Conservation (phyloP, 2,888 invertebrate genomes). For the Drosophila mimica region DNA sequence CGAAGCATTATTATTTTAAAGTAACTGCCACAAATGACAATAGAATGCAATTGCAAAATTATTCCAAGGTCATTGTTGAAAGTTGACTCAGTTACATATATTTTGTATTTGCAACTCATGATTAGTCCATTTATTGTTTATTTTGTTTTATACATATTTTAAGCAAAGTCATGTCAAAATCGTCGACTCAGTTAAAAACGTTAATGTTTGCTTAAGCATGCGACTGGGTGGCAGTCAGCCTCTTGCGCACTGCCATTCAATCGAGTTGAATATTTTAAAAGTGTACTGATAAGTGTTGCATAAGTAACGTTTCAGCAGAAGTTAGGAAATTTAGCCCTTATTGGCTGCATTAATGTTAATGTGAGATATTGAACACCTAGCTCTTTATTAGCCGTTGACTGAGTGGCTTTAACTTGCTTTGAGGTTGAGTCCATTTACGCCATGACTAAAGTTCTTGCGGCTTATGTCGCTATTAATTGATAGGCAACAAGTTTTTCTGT, state of each 20-base stretch:
- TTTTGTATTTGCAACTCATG: not conserved
- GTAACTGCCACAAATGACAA: not conserved
- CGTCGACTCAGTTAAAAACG: slow-evolving; percentile 36
- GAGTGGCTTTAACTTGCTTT: slow-evolving; percentile 55
- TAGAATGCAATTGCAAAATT: not conserved
- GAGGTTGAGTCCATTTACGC: slow-evolving; percentile 12
- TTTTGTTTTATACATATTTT: slow-evolving; percentile 23
- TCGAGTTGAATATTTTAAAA: slow-evolving; percentile 55
- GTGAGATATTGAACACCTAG: slow-evolving; percentile 38
- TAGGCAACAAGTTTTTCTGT: slow-evolving; percentile 58
- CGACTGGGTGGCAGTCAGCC: slow-evolving; percentile 17
- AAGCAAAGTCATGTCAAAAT: slow-evolving; percentile 41
- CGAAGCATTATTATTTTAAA: not conserved
- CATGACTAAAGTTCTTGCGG: slow-evolving; percentile 64
- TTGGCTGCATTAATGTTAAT: slow-evolving; percentile 40
- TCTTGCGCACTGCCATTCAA: slow-evolving; percentile 42
- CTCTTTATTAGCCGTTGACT: slow-evolving; percentile 56
- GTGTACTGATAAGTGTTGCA: slow-evolving; percentile 36
- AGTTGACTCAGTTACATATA: too few relatives aligned
- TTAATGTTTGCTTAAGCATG: slow-evolving; percentile 27
- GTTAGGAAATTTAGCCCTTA: slow-evolving; percentile 7
- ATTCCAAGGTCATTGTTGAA: not conserved
- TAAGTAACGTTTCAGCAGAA: slow-evolving; percentile 25
- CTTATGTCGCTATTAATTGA: slow-evolving; percentile 78
- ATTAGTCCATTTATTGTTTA: not conserved